A percentile compares a stretch with the other conserved stretches of the same genome.
phyloP scores from a whole-genome alignment of 2,113 vertebrate species.

The Melanostigma gelatinosum region DNA sequence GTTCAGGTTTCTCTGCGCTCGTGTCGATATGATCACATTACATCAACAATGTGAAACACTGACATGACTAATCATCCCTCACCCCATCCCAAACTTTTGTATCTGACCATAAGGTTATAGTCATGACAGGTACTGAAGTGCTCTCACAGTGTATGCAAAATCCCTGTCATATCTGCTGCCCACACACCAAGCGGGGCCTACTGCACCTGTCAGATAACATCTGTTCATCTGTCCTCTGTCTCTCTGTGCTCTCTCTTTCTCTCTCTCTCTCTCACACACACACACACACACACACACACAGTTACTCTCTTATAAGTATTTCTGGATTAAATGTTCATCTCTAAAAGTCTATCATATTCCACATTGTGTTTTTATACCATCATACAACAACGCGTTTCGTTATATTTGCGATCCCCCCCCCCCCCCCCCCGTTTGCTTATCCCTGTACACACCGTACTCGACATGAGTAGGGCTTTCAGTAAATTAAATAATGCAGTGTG shows the following conservation, averaged over 20 bases:
- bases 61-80: constrained; percentile 61
- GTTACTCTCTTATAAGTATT: not conserved
- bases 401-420: constrained; percentile 10
- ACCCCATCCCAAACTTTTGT: constrained; percentile 39
- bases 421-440: constrained; percentile 16
- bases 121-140: constrained; percentile 68
- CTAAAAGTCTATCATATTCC: not conserved
- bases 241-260: not conserved
- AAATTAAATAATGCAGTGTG: constrained; percentile 62
- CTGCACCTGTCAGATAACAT: constrained; percentile 78
- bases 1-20: not conserved
- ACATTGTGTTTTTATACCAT: not conserved
- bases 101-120: constrained; percentile 69
- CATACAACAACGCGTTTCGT: not conserved
- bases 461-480: constrained; percentile 30
- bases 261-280: not conserved
- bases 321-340: not conserved
- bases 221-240: constrained; percentile 64
- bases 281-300: not conserved
- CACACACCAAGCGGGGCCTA: constrained; percentile 68
- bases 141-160: constrained; percentile 65
- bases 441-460: constrained; percentile 3
- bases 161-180: constrained; percentile 64
- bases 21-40: constrained; percentile 29
- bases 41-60: constrained; percentile 34